Evolutionary conservation across 2,888 invertebrate species (phyloP), one percentile per base, ranked within the genome.

Genomic region (Drosophila birchii): DNA sequence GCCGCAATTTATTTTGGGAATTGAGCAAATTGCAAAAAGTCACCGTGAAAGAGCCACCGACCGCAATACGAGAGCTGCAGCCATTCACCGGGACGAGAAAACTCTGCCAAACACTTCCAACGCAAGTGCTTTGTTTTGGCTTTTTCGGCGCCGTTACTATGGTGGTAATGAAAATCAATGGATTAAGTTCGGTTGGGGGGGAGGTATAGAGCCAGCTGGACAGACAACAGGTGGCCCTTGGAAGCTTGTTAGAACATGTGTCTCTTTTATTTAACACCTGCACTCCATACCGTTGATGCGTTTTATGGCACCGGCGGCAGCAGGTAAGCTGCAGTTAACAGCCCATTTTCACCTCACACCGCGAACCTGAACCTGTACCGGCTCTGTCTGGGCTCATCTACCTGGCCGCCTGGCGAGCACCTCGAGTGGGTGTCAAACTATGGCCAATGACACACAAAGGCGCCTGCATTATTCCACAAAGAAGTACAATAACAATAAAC

Each of bases 1-100:
- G 60, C 62, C 41, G 60, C 29, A 64, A 77, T 86, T 91, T 91
- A 91, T 91, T 91, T 90, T 90, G 78, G 83, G 90, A 91, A 90
- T 76, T 91, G 85, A 90, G 90, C 90, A 91, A 91, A 90, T 81
- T 64, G 56, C 77, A 71, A 67, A 81, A 70, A 64, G 51, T 54
- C 47, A 44, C 76, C 63, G 51, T 51, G 34, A 34, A 66, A 60
- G 60, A 64, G 61, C 34, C 55, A 20, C 23, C 70, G 55, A 47
- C 59, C 61, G 70, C 58, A 75, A 63, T 78, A 43, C 38, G 36
- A 72, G 36, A 72, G 26, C 66, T 23, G 60, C 60, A 43, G 32
- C 23, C 61, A 32, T 61, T 53, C 18, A 68, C 59, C 53, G 55
- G 70, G 70, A 47, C 57, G 16, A 36, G 34, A 49, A 26, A 47